Evolutionary conservation across 2,113 vertebrate genomes (phyloP), one percentile per base, ranked within the genome.

Genomic region (Laticauda laticaudata): DNA sequence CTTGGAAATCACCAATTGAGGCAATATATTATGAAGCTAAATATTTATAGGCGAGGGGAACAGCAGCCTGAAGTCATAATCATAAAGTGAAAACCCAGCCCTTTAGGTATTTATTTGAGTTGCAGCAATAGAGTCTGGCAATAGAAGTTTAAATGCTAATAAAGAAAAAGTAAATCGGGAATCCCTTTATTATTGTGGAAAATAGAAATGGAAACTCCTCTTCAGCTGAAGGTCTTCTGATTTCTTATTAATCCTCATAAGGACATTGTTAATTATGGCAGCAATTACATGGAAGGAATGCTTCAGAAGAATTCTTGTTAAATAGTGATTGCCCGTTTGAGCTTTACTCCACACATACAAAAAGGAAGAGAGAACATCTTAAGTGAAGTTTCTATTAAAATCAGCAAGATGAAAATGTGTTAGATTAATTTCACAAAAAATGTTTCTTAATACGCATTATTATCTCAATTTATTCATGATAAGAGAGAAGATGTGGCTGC

Each of bases 401-500:
- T 53, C 34, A 64, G 21, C 10, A 64, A 69, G 39, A 88, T 29
- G 18, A 91, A 89, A 14, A 1, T 34, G 18, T n/a, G 6, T 34
- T 56, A 55, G 21, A 89, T 39, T 3, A 24, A 57, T 56, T 89
- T 89, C 34, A 39, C 34, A 43, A 57, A 20, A n/a, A 54, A 90
- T 20, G 14, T 54, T 75, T 15, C 18, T 91, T 87, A 88, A 92
- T 48, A 56, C 21, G 15, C 69, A 39, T 39, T 39, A 8, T 81
- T 39, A 39, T 39, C 15, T 81, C n/a, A 75, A 81, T 94, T 93
- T 85, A 86, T 64, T 87, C 20, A 23, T 91, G 11, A 2, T 57
- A 91, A 92, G 86, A 93, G 54, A 92, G 88, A 87, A 59, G 92
- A 93, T 1, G 56, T 2, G 14, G 56, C 57, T 93, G 21, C 34